Evolutionary conservation across 2,797 vertebrate genomes (phyloP), one percentile per base, ranked within the genome.

Genomic region (Smutsia gigantea): DNA sequence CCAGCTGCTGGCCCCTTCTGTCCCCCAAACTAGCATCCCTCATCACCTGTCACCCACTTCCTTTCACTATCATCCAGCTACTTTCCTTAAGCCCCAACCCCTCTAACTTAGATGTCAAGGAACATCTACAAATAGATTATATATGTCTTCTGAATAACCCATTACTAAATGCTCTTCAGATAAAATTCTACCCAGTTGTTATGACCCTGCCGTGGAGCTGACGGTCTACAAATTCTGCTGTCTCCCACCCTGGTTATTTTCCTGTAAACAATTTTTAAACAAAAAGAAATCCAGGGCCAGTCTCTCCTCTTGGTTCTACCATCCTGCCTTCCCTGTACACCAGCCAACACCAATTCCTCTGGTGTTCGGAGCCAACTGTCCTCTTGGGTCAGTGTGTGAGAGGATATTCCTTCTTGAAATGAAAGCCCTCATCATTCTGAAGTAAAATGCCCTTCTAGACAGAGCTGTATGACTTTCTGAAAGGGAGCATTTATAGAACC

Each of bases 401-500:
- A 84, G 34, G 93, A 69, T 85, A 83, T 68, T 96, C 91, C 93
- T 95, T 75, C 95, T 93, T 74, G 61, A 91, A 96, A 93, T 97
- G 94, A 97, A 97, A 96, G 89, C 71, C 46, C 74, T 86, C 42
- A 7, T 96, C 83, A 68, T 96, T 94, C 55, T 29, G 66, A 95
- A 94, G 91, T 93, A 96, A 98, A 97, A 96, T 88, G 95, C 95
- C 89, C 86, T 97, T 91, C 94, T 63, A 96, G 82, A 79, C 88
- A 94, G 88, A 64, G 53, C 93, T 64, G 91, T 97, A 68, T 90
- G 97, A 91, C 93, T 98, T 96, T 96, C 96, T 97, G 91, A 96
- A 97, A 97, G 93, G 97, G 86, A 89, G 59, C 96, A 96, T 97
- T 97, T 97, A 92, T 72, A 94, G 96, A 96, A 94, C 94, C 96